Conservation (phyloP, 2,113 vertebrate species). For the Aptenodytes forsteri region DNA sequence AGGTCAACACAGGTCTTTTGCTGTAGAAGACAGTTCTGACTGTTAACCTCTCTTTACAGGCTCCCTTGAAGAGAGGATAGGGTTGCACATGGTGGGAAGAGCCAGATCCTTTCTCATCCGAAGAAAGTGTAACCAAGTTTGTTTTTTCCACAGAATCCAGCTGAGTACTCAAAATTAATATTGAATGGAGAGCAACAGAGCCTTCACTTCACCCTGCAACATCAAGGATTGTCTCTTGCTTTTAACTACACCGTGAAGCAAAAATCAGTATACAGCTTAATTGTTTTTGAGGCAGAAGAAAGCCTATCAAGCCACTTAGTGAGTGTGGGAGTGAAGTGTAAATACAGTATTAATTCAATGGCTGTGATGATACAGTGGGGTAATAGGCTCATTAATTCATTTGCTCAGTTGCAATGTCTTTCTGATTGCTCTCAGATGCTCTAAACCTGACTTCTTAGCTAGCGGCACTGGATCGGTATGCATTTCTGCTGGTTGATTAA, state of each 20-base stretch:
- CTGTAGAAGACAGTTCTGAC: neutral
- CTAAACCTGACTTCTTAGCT: conserved; percentile 29
- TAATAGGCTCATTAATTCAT: conserved; percentile 62
- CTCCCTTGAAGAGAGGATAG: neutral
- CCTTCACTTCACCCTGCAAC: conserved; percentile 63
- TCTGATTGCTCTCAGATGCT: conserved; percentile 54
- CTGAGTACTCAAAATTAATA: conserved; percentile 77
- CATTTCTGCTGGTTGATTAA: conserved; percentile 49
- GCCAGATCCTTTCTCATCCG: neutral
- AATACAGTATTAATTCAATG: conserved; percentile 59
- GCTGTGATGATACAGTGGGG: conserved; percentile 43
- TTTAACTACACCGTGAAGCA: conserved; percentile 68
- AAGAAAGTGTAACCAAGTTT: conserved; percentile 7
- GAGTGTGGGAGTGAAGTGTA: conserved; percentile 68
- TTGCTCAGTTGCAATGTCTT: conserved; percentile 5
- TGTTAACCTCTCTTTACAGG: neutral
- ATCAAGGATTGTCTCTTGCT: neutral
- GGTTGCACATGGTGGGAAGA: neutral
- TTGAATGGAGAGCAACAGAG: conserved; percentile 61
- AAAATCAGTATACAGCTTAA: conserved; percentile 80
- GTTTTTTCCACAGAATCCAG: conserved; percentile 78
- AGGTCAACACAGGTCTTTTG: neutral
- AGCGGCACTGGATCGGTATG: neutral
- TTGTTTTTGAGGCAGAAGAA: conserved; percentile 64
- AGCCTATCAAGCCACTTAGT: conserved; percentile 80